phyloP scores from a whole-genome alignment of 2,888 invertebrate species.

The Bunonema sp. region DNA sequence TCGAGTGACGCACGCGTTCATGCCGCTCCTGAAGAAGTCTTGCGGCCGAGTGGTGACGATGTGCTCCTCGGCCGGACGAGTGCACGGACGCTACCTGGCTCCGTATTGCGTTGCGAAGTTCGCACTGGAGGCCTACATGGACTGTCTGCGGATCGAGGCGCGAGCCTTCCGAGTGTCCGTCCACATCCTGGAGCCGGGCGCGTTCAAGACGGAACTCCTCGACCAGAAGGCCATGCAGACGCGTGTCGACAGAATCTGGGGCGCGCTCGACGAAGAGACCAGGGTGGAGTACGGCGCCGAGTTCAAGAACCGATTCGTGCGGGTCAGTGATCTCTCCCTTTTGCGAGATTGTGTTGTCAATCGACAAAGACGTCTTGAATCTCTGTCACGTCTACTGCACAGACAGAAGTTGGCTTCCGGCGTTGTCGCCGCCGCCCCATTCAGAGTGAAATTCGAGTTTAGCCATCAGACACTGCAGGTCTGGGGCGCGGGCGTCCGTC shows the following conservation, averaged over 20 bases:
- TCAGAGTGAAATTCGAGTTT: no score
- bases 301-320: constrained; percentile 23
- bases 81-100: constrained; percentile 38
- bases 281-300: constrained; percentile 40
- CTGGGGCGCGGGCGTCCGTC: constrained; percentile 24
- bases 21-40: constrained; percentile 33
- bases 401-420: no score
- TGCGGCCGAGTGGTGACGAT: constrained; percentile 48
- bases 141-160: constrained; percentile 18
- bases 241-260: constrained; percentile 28
- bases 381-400: no score
- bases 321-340: no score
- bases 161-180: constrained; percentile 13
- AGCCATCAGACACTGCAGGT: no score
- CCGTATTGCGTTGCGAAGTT: constrained; percentile 34
- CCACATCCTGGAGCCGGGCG: constrained; percentile 36
- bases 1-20: constrained; percentile 28
- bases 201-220: constrained; percentile 31
- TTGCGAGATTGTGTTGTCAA: no score
- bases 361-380: no score
- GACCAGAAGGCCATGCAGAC: constrained; percentile 22
- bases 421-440: no score
- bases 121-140: constrained; percentile 36
- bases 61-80: constrained; percentile 45
- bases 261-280: constrained; percentile 13